phyloP scores from a whole-genome alignment of 2,113 vertebrate species.

The Hemichromis elongatus region DNA sequence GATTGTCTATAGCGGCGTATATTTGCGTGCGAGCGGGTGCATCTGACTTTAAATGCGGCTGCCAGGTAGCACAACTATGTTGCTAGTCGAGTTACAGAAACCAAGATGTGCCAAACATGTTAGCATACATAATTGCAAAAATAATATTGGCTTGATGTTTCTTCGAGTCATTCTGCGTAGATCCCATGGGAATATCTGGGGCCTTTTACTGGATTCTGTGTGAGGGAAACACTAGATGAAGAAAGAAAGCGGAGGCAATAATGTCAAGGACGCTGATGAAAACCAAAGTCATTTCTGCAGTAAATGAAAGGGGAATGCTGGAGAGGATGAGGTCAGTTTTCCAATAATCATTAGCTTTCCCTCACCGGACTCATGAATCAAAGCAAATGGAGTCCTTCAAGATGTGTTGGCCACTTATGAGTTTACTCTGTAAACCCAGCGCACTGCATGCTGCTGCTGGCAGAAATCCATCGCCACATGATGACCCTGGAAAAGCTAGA shows the following conservation, averaged over 20 bases:
- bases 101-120: neutral
- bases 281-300: constrained; percentile 29
- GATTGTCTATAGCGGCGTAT: constrained; percentile 2
- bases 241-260: neutral
- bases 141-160: neutral
- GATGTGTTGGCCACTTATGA: neutral
- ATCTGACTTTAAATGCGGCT: constrained; percentile 8
- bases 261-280: constrained; percentile 26
- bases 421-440: neutral
- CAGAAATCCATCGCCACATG: constrained; percentile 1
- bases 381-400: constrained; percentile 11
- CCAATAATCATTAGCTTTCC: constrained; percentile 8
- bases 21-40: constrained; percentile 14
- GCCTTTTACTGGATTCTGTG: neutral
- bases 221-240: neutral
- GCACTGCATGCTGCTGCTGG: neutral
- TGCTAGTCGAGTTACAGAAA: constrained; percentile 6
- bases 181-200: neutral
- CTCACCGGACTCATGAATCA: constrained; percentile 23
- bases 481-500: neutral
- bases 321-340: constrained; percentile 25
- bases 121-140: neutral
- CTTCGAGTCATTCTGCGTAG: neutral
- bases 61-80: neutral
- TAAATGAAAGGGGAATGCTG: constrained; percentile 4